Conservation (phyloP, 2,888 invertebrate genomes). For the Zygogramma bicolorata region DNA sequence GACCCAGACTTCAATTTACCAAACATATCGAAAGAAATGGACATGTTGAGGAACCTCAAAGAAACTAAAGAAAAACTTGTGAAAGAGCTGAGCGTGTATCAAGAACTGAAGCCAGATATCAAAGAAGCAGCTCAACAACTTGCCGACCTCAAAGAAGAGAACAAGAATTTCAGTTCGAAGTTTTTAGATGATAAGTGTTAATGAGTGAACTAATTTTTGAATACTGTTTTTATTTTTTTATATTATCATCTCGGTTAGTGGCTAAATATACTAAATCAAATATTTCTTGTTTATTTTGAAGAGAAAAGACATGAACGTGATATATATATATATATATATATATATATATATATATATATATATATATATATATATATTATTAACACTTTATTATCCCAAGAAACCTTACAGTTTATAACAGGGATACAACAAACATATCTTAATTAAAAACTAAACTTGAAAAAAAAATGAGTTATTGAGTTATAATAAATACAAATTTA, state of each 20-base stretch:
- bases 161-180: constrained; percentile 44
- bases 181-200: constrained; percentile 33
- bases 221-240: neutral
- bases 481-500: too few species aligned
- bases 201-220: neutral
- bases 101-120: constrained; percentile 60
- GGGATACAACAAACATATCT: too few species aligned
- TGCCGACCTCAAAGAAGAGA: constrained; percentile 55
- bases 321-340: too few species aligned
- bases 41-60: constrained; percentile 51
- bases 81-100: constrained; percentile 56
- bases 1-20: constrained; percentile 56
- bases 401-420: too few species aligned
- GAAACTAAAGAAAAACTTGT: constrained; percentile 55
- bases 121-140: constrained; percentile 60
- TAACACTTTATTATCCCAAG: too few species aligned
- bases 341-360: too few species aligned
- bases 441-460: too few species aligned
- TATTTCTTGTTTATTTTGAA: too few species aligned
- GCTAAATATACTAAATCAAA: too few species aligned
- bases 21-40: constrained; percentile 56
- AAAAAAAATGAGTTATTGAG: too few species aligned
- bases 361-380: too few species aligned
- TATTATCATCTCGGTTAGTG: neutral
- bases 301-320: too few species aligned